Percentiles rank a stretch among this genome's conserved stretches.
These are phyloP conservation scores for Stichopus chloronotus DNA, from an alignment of 35 echinoderm and acorn worm genomes.

Conservation along the genomic window DNA sequence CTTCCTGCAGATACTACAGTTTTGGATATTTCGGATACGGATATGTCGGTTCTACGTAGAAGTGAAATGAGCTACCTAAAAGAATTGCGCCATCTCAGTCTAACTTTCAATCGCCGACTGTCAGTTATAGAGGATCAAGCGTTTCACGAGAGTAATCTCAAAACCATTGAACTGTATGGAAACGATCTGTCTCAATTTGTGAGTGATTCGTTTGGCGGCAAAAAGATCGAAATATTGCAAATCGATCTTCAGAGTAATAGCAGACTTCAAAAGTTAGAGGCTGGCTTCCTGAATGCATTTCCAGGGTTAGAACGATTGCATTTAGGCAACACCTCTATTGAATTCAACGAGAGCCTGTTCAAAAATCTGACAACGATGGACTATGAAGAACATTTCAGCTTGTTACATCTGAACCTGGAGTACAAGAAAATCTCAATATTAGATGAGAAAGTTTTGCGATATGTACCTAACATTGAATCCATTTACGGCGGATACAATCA, in stretches of 20 bases:
- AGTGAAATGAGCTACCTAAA: neutral
- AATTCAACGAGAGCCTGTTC: neutral
- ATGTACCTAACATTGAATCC: neutral
- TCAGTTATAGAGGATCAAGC: neutral
- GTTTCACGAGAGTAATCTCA: neutral
- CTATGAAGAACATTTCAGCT: neutral
- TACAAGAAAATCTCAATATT: neutral
- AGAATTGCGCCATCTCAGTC: neutral
- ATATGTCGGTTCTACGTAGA: neutral
- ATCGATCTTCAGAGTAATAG: neutral
- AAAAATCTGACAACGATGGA: neutral
- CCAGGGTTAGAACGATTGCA: neutral
- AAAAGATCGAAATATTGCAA: neutral
- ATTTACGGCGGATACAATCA: neutral
- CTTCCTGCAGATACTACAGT: neutral
- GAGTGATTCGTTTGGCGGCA: neutral
- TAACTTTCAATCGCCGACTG: neutral
- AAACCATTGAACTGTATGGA: neutral
- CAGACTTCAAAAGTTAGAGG: neutral
- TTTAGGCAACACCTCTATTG: neutral
- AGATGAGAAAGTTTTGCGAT: neutral
- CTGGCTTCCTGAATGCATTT: neutral
- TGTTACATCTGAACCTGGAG: neutral
- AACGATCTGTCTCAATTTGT: neutral
- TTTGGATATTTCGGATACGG: constrained; percentile 10